phyloP scores from a whole-genome alignment of 1,140 invertebrate species.

The Dendroctonus ponderosae region DNA sequence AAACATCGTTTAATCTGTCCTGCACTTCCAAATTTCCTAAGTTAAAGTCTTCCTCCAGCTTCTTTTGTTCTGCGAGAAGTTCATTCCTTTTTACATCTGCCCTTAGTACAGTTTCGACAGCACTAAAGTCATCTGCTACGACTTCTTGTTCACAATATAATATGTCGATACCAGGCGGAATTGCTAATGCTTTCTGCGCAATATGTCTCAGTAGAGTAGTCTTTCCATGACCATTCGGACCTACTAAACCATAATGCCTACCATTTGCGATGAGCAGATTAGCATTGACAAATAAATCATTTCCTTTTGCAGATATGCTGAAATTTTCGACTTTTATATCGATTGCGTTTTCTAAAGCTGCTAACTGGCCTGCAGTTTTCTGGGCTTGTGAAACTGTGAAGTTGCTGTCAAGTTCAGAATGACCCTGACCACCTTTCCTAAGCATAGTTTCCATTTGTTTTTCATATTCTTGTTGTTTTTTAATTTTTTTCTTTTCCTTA shows the following conservation, averaged over 20 bases:
- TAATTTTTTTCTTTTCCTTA: conserved; percentile 93
- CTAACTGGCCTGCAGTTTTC: conserved; percentile 79
- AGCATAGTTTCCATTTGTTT: conserved; percentile 86
- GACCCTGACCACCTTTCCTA: conserved; percentile 83
- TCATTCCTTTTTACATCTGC: conserved; percentile 86
- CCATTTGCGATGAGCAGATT: conserved; percentile 91
- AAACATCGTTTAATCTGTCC: conserved; percentile 85
- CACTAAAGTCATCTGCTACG: conserved; percentile 85
- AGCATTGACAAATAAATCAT: conserved; percentile 97
- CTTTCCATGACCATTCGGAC: conserved; percentile 99
- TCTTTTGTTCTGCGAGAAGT: conserved; percentile 79
- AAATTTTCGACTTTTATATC: conserved; percentile 99
- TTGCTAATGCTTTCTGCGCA: conserved; percentile 80
- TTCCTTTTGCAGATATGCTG: conserved; percentile 95
- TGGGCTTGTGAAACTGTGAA: conserved; percentile 96
- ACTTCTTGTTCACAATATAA: conserved; percentile 99
- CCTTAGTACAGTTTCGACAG: conserved; percentile 89
- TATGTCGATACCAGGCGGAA: conserved; percentile 96
- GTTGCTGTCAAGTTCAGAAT: conserved; percentile 86
- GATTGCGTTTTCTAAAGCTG: conserved; percentile 88
- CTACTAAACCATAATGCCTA: conserved; percentile 94
- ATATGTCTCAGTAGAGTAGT: conserved; percentile 96
- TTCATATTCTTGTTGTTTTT: conserved; percentile 90
- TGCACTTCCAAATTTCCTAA: conserved; percentile 69
- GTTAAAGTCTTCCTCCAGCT: conserved; percentile 76